phyloP scores from a whole-genome alignment of 2,113 vertebrate species.

The Calidris pygmaea region DNA sequence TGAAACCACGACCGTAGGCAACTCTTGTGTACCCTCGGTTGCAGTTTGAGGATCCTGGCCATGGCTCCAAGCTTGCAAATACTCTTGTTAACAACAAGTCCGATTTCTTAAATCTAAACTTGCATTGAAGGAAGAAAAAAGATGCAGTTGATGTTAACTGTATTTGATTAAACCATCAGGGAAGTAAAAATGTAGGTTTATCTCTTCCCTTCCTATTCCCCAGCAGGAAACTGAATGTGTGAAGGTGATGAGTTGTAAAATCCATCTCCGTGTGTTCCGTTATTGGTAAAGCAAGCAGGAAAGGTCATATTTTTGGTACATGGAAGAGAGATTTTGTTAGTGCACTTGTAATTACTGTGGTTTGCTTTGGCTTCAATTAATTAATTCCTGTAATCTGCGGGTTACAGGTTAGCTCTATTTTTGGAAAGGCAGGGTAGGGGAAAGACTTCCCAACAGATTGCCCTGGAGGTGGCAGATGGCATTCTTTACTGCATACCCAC shows the following conservation, averaged over 20 bases:
- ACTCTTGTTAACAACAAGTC: not conserved
- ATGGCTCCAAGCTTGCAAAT: not conserved
- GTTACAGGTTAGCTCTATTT: slow-evolving; percentile 29
- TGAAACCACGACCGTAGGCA: accelerated
- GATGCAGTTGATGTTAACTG: not conserved
- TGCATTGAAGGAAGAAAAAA: not conserved
- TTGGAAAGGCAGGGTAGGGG: not conserved
- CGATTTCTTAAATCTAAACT: not conserved
- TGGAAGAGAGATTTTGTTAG: not conserved
- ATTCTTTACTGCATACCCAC: not conserved
- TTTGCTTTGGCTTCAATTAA: not conserved
- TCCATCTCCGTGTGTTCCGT: not conserved
- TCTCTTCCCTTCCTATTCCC: not conserved
- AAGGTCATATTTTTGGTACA: accelerated
- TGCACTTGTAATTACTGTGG: not conserved
- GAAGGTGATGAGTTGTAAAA: not conserved
- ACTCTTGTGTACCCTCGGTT: too few species aligned
- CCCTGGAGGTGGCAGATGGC: slow-evolving; percentile 6
- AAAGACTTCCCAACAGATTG: not conserved
- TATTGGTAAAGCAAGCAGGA: not conserved
- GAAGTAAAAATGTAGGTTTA: not conserved
- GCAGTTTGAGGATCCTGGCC: not conserved
- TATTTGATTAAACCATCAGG: not conserved
- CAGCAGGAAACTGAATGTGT: not conserved
- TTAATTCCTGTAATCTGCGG: slow-evolving; percentile 3